Percentiles rank a stretch among this genome's conserved stretches.
These are phyloP conservation scores for Scolopax bukidnonensis DNA, from an alignment of 2,797 vertebrate species.

Conservation along the genomic window DNA sequence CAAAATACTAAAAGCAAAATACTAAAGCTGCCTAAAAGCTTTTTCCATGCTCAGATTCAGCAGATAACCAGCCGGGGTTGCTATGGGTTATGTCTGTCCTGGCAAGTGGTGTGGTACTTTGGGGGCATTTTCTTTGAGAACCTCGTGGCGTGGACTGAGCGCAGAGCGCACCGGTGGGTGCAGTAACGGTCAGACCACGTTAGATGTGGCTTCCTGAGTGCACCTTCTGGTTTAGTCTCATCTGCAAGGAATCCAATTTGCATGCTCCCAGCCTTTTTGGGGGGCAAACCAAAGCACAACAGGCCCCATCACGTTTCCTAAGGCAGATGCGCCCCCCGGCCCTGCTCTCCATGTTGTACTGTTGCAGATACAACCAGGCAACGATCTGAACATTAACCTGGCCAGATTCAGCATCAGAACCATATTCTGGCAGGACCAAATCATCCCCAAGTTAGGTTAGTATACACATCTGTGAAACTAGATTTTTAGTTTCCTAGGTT, in stretches of 20 bases:
- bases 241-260: not conserved
- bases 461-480: not conserved
- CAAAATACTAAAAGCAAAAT: not conserved
- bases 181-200: rapidly evolving
- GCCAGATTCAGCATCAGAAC: not conserved
- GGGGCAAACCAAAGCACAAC: not conserved
- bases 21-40: not conserved
- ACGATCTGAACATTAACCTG: not conserved
- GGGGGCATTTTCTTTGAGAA: not conserved
- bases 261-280: not conserved
- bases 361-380: not conserved
- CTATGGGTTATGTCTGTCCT: rapidly evolving
- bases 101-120: not conserved
- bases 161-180: too few species aligned
- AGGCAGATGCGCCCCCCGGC: not conserved
- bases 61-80: not conserved
- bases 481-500: not conserved
- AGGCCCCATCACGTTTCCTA: not conserved
- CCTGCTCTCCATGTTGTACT: not conserved
- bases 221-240: not conserved
- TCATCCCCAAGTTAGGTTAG: not conserved
- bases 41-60: not conserved
- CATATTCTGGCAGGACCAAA: rapidly evolving
- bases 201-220: not conserved
- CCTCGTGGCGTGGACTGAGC: not conserved